phyloP scores from a whole-genome alignment of 92 coral and sea anemone species.

The Porites lobata region DNA sequence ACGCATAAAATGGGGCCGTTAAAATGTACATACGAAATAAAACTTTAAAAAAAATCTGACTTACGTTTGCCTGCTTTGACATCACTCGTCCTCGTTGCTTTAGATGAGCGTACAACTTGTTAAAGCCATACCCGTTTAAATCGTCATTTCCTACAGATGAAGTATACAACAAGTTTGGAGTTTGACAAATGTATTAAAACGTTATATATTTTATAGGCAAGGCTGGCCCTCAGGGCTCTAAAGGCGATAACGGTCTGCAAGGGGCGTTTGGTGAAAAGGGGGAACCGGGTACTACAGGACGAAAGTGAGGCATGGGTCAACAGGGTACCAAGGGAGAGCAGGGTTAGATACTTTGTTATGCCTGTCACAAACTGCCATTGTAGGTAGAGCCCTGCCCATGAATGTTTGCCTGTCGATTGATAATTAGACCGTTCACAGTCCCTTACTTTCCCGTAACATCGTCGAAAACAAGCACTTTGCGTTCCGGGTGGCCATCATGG shows the following conservation, averaged over 20 bases:
- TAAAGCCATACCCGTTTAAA: no score
- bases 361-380: background rate
- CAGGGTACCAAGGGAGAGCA: conserved; percentile 43
- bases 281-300: conserved; percentile 30
- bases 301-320: conserved; percentile 25
- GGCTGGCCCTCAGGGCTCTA: conserved; percentile 2
- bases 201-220: conserved; percentile 3
- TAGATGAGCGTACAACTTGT: background rate
- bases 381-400: no score
- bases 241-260: conserved; percentile 4
- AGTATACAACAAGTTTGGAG: background rate
- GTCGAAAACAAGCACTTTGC: no score
- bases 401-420: no score
- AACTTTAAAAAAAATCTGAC: background rate
- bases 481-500: no score
- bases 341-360: conserved; percentile 3
- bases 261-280: conserved; percentile 30
- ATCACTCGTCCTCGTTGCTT: no score
- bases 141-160: background rate
- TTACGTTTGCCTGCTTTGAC: conserved; percentile 5
- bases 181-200: background rate
- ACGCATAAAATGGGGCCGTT: no score
- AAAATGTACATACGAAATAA: background rate
- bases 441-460: no score
- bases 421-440: no score